Base-by-base conservation (phyloP, 30 jellyfish, hydroid and myxozoan species). In the Aurelia coerulea region DNA sequence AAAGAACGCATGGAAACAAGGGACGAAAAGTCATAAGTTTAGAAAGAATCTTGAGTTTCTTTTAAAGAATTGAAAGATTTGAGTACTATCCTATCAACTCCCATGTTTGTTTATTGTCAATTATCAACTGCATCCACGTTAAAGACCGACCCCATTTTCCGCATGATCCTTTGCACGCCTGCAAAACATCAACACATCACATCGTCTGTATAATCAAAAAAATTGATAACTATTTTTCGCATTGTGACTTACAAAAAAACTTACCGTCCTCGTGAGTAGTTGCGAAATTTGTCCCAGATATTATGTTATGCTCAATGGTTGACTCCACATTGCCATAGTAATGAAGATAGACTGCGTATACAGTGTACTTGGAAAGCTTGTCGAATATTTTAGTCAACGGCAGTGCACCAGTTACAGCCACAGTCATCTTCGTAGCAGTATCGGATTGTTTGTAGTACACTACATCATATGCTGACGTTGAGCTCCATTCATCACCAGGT, bases 241-340 rank as follows among this genome's bases (percentile, higher is more conserved):
- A 41, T 35, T 13, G 29, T 23, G 10, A 46, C 35, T 1, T 17
- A 16, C 3, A 35, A 13, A 79, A 12, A 17, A 5, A 81, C 86
- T 11, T 83, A 71, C 92, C 86, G 42, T 72, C 86, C 19, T 83
- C 92, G 4, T 37, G 70, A 7, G 92, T 83, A 17, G 73, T 60
- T 49, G 33, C 72, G 4, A 7, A n/a, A 3, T 9, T 46, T 39
- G 8, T 37, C 35, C 41, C 71, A 17, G 92, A 83, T 35, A 83
- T 56, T 15, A 71, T 12, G 64, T 84, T 73, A 33, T 84, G 83
- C 7, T 73, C 93, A 3, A 41, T 31, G 10, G 78, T 74, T 58
- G 82, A 11, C 31, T 64, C 31, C 2, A 73, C 49, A 13, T 37
- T 34, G n/a, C 93, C 93, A 63, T 34, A 84, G 64, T 60, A 84